phyloP scores from a whole-genome alignment of 2,888 invertebrate species.

The Caenorhabditis angaria region DNA sequence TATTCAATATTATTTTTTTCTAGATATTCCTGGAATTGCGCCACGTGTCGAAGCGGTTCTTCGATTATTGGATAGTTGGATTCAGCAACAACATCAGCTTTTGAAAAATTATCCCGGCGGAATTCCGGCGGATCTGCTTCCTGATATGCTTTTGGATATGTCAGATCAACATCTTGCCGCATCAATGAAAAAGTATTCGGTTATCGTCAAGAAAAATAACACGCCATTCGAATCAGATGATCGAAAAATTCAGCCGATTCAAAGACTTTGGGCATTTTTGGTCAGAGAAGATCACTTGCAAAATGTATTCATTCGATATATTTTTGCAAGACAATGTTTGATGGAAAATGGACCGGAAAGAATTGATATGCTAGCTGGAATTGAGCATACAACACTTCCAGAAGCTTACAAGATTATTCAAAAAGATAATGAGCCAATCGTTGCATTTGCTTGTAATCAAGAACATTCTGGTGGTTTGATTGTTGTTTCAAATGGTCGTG shows the following conservation, averaged over 20 bases:
- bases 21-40: conserved; percentile 91
- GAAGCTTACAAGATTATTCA: conserved; percentile 94
- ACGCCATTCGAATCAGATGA: conserved; percentile 86
- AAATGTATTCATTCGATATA: conserved; percentile 91
- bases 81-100: conserved; percentile 78
- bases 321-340: conserved; percentile 77
- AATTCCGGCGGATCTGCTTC: conserved; percentile 66
- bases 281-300: conserved; percentile 91
- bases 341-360: conserved; percentile 28
- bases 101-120: conserved; percentile 60
- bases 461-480: conserved; percentile 82
- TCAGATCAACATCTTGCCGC: conserved; percentile 42
- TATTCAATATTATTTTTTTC: conserved; percentile 23
- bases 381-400: conserved; percentile 41
- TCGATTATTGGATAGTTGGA: conserved; percentile 88
- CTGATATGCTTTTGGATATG: conserved; percentile 58
- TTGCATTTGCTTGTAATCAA: conserved; percentile 83
- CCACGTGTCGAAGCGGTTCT: conserved; percentile 90
- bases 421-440: conserved; percentile 97
- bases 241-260: conserved; percentile 77
- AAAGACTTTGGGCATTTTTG: conserved; percentile 89
- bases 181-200: conserved; percentile 52
- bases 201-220: conserved; percentile 77
- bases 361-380: conserved; percentile 26
- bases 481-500: conserved; percentile 91